Base-by-base conservation (phyloP, 2,113 vertebrate species). In the Copsychus sechellarum region DNA sequence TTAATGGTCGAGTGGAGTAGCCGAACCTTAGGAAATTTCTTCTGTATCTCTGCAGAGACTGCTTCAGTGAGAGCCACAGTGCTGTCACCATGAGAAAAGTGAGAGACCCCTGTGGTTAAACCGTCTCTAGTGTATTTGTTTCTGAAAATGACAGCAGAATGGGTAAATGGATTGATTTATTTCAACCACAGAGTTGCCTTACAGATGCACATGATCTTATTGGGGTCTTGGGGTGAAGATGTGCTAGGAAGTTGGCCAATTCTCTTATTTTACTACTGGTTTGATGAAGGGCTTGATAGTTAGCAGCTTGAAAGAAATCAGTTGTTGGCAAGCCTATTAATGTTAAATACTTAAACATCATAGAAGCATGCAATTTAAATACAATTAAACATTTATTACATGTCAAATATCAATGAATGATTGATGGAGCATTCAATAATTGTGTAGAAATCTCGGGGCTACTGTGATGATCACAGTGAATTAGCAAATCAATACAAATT, bases 1-100 rank as follows among this genome's bases (percentile, higher is more conserved):
- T 97, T 97, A 97, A 96, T 83, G 92, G 94, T 85, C 43, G 31
- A 73, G 21, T 18, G 42, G 58, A 89, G 86, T 87, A 89, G 42
- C 90, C 12, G 14, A 95, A 95, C 54, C 67, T 94, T 93, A 77
- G 90, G 89, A 97, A 84, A 92, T 84, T 65, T 69, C 77, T 85
- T 85, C 69, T 42, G 61, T 72, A 71, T 26, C 56, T 90, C 76
- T 81, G 36, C 62, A 92, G 82, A 70, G 33, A 48, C 33, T 92
- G 42, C 48, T 93, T 88, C 47, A 72, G 56, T 54, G 60, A 56
- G 34, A 58, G 34, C 60, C 79, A 86, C 22, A 42, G 88, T 83
- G 16, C 33, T 95, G 84, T 91, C 83, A 85, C 34, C 2, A 8
- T 56, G 51, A 95, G 51, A 95, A 88, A 64, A 72, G 47, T 90